Evolutionary conservation across 2,113 vertebrate genomes (phyloP).

Genomic region (Myrmecobius fasciatus): DNA sequence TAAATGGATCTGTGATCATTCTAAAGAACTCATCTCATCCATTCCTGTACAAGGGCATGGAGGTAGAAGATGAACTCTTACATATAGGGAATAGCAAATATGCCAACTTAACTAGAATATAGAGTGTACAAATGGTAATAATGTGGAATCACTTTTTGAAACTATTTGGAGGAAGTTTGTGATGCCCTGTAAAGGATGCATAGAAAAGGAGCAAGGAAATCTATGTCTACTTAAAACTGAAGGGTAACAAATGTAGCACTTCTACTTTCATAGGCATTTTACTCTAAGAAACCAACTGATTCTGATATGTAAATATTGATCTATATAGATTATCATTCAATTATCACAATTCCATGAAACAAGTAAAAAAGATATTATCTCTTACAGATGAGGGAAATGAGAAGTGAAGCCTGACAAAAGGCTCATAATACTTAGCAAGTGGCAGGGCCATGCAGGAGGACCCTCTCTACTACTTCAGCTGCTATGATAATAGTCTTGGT

Average conservation of each 20-base stretch:
- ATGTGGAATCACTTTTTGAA: neutral
- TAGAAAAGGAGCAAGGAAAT: neutral
- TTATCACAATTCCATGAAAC: neutral
- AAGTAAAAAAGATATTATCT: neutral
- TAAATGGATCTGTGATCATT: neutral
- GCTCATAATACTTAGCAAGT: neutral
- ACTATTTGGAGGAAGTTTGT: neutral
- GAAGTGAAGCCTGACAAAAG: neutral
- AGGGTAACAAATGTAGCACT: neutral
- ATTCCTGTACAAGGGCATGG: neutral
- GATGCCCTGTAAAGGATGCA: neutral
- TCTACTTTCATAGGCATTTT: neutral
- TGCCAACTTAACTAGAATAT: neutral
- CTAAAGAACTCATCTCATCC: neutral
- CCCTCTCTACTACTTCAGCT: neutral
- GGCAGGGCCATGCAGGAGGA: neutral
- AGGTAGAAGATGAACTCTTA: neutral
- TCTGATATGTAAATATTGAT: neutral
- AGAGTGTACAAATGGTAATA: neutral
- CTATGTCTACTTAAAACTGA: neutral
- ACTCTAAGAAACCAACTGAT: neutral
- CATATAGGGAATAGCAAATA: neutral
- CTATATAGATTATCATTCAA: neutral
- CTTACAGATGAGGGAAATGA: neutral
- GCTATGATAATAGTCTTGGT: neutral